Base-by-base conservation (phyloP, 2,888 invertebrate species). In the Rotaria sp. region DNA sequence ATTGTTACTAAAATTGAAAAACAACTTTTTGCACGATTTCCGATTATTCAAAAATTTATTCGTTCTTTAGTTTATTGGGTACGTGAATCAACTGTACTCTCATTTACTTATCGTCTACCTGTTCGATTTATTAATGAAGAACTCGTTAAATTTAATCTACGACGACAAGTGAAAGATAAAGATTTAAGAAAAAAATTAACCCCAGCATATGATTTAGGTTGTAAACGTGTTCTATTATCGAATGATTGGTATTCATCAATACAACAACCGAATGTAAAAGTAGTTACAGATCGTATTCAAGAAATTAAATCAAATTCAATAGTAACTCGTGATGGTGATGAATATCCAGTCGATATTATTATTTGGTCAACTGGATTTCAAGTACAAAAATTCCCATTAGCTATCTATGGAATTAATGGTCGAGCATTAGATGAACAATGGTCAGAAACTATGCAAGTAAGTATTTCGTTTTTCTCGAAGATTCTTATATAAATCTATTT, bases 321-420 rank as follows among this genome's bases (percentile, higher is more conserved):
- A 30, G 75, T 80, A 5, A 80, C 45, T 41, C 2, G 11, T 80
- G 75, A 80, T 80, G 75, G 75, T 26, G 26, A 24, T 13, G 75
- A 80, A 80, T 80, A 80, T 80, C 41, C 38, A 41, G 41, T 80
- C 2, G 80, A 80, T n/a, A n/a, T 45, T 4, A 80, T 80, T 80
- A 80, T 80, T 13, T 80, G 80, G 80, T n/a, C 45, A 10, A 80
- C 80, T 2, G 80, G 80, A 5, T 80, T n/a, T 80, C 80, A 45
- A n/a, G 80, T 80, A n/a, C 80, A 80, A 80, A 45, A 21, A 2
- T 41, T 80, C 45, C n/a, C 45, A 26, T 26, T 80, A n/a, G 13
- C 24, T 13, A 35, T 80, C 13, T 15, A 15, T 80, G 80, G 80
- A n/a, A 2, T 41, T 0, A 45, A 80, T n/a, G 45, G 45, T n/a